Base-by-base conservation (phyloP, 2,888 invertebrate genomes). In the Lasiommata megera region DNA sequence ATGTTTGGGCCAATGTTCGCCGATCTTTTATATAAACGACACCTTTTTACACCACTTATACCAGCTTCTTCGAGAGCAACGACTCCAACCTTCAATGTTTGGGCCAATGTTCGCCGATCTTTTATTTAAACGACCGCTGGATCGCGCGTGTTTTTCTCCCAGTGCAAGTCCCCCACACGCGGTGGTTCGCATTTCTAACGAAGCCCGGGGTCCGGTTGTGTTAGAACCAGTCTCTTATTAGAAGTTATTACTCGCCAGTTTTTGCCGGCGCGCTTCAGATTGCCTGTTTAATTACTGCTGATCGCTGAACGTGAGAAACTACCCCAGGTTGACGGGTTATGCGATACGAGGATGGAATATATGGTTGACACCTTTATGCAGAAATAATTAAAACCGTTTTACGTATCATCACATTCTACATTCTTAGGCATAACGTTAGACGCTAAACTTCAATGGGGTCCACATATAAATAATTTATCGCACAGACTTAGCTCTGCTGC, bases 241-340 rank as follows among this genome's bases (percentile, higher is more conserved):
- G 76, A 77, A 76, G 76, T 78, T 79, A 81, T 85, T 85, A 84
- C 78, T 67, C 67, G 69, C 67, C 57, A 67, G 68, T 84, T 85
- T 84, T 84, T 84, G 79, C 79, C 67, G 23, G 23, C 29, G 48
- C 60, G 62, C 63, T 62, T 69, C 73, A 78, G 79, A 81, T 79
- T 75, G 76, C 74, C 56, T 66, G 56, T 71, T 72, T 82, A 82
- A 84, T 83, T 82, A 76, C 74, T 44, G 51, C 54, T 58, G 64
- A 61, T 60, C 77, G 52, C 54, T 58, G 63, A 61, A 64, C 78
- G 78, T 82, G 81, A 79, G 84, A 82, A 81, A 66, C 65, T 56
- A 60, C 53, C 53, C 54, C 53, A 52, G 41, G 31, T 51, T 16
- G 52, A 57, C 44, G 37, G 43, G 44, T 14, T 48, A 23, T 47